phyloP scores from a whole-genome alignment of 1,140 invertebrate genomes.

The Drosophila sproati region DNA sequence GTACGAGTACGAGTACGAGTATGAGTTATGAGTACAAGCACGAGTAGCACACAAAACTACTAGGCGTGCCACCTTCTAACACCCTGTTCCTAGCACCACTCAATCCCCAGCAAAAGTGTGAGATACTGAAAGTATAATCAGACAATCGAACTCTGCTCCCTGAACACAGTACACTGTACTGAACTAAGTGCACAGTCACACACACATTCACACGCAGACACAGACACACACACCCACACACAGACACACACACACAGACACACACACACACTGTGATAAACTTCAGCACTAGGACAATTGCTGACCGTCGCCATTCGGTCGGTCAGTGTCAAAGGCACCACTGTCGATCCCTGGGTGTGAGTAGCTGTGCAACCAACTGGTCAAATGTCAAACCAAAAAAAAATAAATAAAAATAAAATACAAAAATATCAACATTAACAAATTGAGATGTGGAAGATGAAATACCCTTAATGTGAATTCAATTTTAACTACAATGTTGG shows the following conservation, averaged over 20 bases:
- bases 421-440: not conserved
- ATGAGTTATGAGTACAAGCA: too few relatives aligned
- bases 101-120: not conserved
- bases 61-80: too few relatives aligned
- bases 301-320: constrained; percentile 18
- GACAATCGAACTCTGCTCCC: constrained; percentile 13
- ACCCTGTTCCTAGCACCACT: not conserved
- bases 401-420: constrained; percentile 8
- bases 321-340: constrained; percentile 69
- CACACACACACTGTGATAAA: not conserved
- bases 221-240: not conserved
- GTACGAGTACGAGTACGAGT: too few relatives aligned
- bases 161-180: not conserved
- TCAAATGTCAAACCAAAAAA: constrained; percentile 13
- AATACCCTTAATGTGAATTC: not conserved
- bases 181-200: constrained; percentile 45
- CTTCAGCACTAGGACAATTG: not conserved
- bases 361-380: constrained; percentile 21
- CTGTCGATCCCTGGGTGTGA: not conserved
- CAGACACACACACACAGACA: constrained; percentile 6
- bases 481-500: not conserved
- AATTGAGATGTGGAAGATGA: not conserved
- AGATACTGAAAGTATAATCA: constrained; percentile 43
- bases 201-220: not conserved
- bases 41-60: not conserved